Evolutionary conservation across 2,113 vertebrate genomes (phyloP).

Genomic region (Herpailurus yagouaroundi): DNA sequence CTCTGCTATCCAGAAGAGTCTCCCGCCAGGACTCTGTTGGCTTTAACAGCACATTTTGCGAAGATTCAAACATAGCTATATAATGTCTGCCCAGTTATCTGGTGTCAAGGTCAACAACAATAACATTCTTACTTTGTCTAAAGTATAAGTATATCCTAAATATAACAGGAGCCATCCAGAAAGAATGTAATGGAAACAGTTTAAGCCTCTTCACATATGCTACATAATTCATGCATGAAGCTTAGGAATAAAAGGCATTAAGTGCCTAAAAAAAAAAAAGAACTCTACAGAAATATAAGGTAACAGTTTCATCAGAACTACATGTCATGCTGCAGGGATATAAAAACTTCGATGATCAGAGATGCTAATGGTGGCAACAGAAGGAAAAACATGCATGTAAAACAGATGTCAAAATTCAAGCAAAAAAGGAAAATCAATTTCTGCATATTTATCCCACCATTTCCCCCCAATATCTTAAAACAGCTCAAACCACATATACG

Average conservation of each 20-base stretch:
- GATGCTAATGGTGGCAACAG: constrained; percentile 80
- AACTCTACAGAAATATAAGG: constrained; percentile 90
- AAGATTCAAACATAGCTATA: constrained; percentile 99
- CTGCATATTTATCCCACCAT: constrained; percentile 73
- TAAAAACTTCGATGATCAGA: constrained; percentile 88
- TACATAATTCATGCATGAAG: constrained; percentile 90
- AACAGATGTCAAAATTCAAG: constrained; percentile 83
- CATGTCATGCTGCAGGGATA: constrained; percentile 88
- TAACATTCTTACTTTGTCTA: constrained; percentile 90
- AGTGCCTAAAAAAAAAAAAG: constrained; percentile 86
- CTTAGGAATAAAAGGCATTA: constrained; percentile 90
- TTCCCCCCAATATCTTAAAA: constrained; percentile 61
- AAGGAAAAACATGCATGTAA: constrained; percentile 81
- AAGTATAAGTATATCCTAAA: constrained; percentile 84
- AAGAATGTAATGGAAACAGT: constrained; percentile 90
- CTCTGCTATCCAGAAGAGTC: constrained; percentile 96
- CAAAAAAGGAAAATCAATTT: constrained; percentile 78
- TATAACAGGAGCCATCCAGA: constrained; percentile 87
- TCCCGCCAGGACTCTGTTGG: constrained; percentile 98
- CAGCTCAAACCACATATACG: constrained; percentile 62
- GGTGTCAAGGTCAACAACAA: constrained; percentile 97
- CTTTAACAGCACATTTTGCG: constrained; percentile 98
- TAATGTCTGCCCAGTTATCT: constrained; percentile 99
- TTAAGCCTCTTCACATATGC: constrained; percentile 89
- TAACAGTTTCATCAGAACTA: constrained; percentile 92